These are phyloP conservation scores for Clamator glandarius DNA, from an alignment of 2,797 vertebrate species.

Conservation along the genomic window DNA sequence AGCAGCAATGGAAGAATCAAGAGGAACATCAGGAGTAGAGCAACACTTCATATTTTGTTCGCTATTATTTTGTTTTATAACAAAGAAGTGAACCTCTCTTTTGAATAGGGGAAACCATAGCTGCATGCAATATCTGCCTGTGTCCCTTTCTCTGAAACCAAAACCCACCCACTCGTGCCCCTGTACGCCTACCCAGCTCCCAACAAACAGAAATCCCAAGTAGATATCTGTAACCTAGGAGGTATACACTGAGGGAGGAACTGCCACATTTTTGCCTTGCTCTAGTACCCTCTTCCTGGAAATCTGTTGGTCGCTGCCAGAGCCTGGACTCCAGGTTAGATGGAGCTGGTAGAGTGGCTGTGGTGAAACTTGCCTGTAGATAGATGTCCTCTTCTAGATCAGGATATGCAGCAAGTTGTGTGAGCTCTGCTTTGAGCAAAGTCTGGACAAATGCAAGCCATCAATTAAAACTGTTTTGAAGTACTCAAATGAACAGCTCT, in stretches of 20 bases:
- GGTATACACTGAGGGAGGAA: background rate
- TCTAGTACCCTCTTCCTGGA: background rate
- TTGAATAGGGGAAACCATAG: background rate
- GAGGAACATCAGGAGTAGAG: background rate
- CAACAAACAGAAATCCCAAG: background rate
- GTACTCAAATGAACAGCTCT: background rate
- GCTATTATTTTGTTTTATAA: background rate
- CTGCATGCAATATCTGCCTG: background rate
- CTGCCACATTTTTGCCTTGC: background rate
- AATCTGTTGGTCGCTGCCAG: background rate
- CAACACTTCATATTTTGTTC: background rate
- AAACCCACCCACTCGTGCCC: too few relatives aligned
- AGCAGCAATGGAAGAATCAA: background rate
- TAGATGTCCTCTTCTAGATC: background rate
- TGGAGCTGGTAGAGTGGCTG: background rate
- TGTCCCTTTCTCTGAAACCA: background rate
- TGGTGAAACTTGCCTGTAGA: background rate
- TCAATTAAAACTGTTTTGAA: background rate
- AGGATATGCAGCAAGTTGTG: background rate
- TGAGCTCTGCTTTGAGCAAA: background rate
- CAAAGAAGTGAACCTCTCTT: background rate
- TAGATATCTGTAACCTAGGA: background rate
- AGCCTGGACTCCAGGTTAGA: background rate
- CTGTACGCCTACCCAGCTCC: too few relatives aligned
- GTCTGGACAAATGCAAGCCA: background rate